Evolutionary conservation across 1,140 invertebrate species (phyloP).

Genomic region (Anthonomus grandis): DNA sequence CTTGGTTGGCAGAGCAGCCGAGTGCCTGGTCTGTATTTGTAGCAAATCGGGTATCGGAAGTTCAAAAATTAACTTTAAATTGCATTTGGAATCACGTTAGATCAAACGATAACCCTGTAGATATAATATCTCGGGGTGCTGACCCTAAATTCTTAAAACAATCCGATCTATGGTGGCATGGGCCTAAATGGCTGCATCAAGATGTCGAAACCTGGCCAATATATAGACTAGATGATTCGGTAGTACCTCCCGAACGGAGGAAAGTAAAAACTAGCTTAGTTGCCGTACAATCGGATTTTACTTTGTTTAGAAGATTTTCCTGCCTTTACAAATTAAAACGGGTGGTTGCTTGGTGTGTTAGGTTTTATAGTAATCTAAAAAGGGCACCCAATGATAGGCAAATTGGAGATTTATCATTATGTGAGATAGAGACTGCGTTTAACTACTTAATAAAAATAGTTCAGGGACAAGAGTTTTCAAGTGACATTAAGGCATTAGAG

Average conservation of each 20-base stretch:
- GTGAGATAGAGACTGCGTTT: not conserved
- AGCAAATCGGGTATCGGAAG: conserved; percentile 41
- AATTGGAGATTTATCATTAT: not conserved
- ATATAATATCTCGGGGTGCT: conserved; percentile 47
- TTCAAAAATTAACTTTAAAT: conserved; percentile 17
- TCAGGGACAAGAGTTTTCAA: not conserved
- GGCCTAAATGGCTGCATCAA: not conserved
- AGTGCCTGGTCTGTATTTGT: conserved; percentile 41
- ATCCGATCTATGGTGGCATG: too few relatives aligned
- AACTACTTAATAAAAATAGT: not conserved
- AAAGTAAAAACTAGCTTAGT: too few relatives aligned
- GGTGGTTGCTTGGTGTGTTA: too few relatives aligned
- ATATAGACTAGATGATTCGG: not conserved
- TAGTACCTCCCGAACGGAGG: not conserved
- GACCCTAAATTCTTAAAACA: not conserved
- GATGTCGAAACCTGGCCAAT: too few relatives aligned
- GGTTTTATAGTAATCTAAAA: too few relatives aligned
- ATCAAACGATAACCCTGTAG: conserved; percentile 49
- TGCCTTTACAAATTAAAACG: too few relatives aligned
- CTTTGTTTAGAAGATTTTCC: too few relatives aligned
- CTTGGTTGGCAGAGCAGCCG: conserved; percentile 26
- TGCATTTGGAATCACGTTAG: conserved; percentile 46
- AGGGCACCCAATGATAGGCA: too few relatives aligned
- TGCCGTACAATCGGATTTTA: too few relatives aligned
- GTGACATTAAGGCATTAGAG: not conserved